Evolutionary conservation across 2,113 vertebrate genomes (phyloP), one percentile per base, ranked within the genome.

Genomic region (Probosciger aterrimus): DNA sequence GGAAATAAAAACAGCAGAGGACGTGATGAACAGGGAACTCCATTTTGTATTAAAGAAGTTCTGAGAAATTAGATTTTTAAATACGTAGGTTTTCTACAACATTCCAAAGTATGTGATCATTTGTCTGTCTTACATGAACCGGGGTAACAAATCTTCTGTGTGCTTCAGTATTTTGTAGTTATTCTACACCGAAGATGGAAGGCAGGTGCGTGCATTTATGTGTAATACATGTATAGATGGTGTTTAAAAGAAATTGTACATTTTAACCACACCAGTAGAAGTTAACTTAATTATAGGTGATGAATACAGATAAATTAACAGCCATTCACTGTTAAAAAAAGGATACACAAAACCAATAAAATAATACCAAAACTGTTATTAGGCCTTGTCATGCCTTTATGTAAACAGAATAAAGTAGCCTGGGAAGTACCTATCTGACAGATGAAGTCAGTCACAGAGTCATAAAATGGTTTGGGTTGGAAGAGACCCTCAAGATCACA

Each of bases 141-240:
- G 13, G 12, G 46, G 17, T 12, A 70, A 11, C 25, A 41, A 55
- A 35, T 79, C 68, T 78, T 41, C 33, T 52, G 20, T 1, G 3
- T 9, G 23, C 20, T 23, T 75, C 64, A 35, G 8, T 22, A 18
- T 41, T 81, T 16, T 49, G 28, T 14, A 52, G 43, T 6, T 23
- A 63, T 64, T 79, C 39, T 22, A 53, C 17, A 71, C n/a, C 24
- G 44, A 63, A 60, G 35, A 49, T 4, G 9, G 55, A 87, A 90
- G 65, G n/a, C 17, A 67, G 19, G 16, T 52, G 30, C 30, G 20
- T 37, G 31, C 41, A 53, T 4, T 7, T 16, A 33, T 11, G n/a
- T 16, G 10, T 11, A 41, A 69, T 5, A 9, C 7, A 52, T 0
- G 0, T 9, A 39, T 0, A 50, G 55, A 63, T 6, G 11, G 6